Evolutionary conservation across 2,113 vertebrate genomes (phyloP).

Genomic region (Rhinogobius similis): DNA sequence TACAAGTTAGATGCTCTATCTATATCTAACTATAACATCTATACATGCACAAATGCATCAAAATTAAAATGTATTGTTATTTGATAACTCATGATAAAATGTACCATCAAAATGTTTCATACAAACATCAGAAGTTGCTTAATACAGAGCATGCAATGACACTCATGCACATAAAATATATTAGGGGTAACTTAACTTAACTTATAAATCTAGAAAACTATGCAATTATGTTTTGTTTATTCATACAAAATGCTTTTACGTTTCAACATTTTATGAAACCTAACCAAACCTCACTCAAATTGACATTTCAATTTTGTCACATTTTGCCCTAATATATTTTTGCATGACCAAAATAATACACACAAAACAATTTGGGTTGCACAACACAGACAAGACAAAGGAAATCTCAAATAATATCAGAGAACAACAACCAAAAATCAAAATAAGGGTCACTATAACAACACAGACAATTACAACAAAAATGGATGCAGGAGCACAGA

Average conservation of each 20-base stretch:
- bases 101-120: constrained; percentile 18
- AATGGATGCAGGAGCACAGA: constrained; percentile 26
- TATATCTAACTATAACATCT: too few species aligned
- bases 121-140: constrained; percentile 19
- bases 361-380: constrained; percentile 14
- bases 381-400: constrained; percentile 10
- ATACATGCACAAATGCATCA: background rate
- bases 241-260: too few species aligned
- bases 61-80: background rate
- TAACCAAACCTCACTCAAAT: background rate
- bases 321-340: background rate
- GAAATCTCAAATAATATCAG: constrained; percentile 13
- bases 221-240: too few species aligned
- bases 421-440: constrained; percentile 32
- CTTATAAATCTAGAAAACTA: too few species aligned
- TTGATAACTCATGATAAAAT: background rate
- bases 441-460: background rate
- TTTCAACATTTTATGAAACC: background rate
- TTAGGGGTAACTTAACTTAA: background rate
- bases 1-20: too few species aligned
- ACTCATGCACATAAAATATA: constrained; percentile 29
- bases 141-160: constrained; percentile 23
- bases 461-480: constrained; percentile 15
- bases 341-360: background rate
- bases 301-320: too few species aligned